Conservation (phyloP, 2,888 invertebrate genomes). For the Apomyelois bistriatella region DNA sequence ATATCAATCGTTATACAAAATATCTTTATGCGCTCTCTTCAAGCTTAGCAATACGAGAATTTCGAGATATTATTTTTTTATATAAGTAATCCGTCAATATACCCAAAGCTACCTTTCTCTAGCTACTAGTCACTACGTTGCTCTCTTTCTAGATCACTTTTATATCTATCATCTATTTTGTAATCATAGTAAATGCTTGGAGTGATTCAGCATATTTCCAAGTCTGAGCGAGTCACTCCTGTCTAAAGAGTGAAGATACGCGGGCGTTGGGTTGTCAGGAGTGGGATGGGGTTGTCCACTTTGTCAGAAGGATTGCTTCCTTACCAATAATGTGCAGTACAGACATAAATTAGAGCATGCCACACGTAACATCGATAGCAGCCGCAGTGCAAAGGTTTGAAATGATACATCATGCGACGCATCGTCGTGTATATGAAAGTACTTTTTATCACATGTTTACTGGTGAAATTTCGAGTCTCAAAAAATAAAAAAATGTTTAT, state of each 20-base stretch:
- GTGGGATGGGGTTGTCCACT: not conserved
- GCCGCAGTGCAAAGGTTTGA: too few species aligned
- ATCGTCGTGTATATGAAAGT: too few species aligned
- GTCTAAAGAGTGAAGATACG: constrained; percentile 23
- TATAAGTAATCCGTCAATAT: constrained; percentile 35
- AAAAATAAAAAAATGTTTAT: too few species aligned
- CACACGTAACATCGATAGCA: too few species aligned
- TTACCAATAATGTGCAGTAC: not conserved
- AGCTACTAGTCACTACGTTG: constrained; percentile 62
- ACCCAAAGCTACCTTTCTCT: constrained; percentile 51
- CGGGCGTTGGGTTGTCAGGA: constrained; percentile 21
- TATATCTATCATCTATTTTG: constrained; percentile 51
- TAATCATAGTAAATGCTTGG: constrained; percentile 65
- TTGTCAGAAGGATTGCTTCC: not conserved
- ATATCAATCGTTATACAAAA: constrained; percentile 76
- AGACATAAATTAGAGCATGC: too few species aligned
- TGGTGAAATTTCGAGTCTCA: too few species aligned
- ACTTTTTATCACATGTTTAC: too few species aligned
- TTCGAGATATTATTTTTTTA: constrained; percentile 38
- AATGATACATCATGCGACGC: too few species aligned
- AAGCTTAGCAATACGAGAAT: constrained; percentile 59
- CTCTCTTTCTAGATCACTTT: constrained; percentile 49
- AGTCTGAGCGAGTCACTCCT: constrained; percentile 36
- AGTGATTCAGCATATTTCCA: constrained; percentile 51
- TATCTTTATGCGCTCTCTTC: constrained; percentile 66